Conservation (phyloP, 2,113 vertebrate species). For the Acanthisitta chloris region DNA sequence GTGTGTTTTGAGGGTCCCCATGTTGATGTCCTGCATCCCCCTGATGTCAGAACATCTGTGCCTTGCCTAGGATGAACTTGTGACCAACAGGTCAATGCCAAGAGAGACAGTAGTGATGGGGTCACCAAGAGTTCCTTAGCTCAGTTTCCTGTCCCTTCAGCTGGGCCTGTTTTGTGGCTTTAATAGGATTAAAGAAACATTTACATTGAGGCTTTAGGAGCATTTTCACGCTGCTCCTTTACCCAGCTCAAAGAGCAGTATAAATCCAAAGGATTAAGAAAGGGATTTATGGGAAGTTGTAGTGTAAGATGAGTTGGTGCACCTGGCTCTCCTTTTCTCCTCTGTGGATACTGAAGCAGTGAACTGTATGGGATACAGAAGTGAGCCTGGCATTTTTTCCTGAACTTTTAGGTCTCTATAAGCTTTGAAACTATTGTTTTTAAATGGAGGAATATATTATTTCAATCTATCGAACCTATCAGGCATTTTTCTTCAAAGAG, state of each 20-base stretch:
- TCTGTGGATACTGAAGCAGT: not conserved
- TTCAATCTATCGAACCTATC: not conserved
- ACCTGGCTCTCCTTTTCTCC: slow-evolving; percentile 27
- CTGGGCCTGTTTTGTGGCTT: slow-evolving; percentile 59
- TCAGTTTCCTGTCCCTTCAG: slow-evolving; percentile 59
- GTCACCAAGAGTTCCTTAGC: slow-evolving; percentile 46
- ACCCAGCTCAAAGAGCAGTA: slow-evolving; percentile 41
- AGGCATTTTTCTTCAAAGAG: not conserved
- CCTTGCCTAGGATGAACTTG: not conserved
- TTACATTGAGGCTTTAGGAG: slow-evolving; percentile 58
- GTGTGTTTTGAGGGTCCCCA: not conserved
- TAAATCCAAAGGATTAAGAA: slow-evolving; percentile 46
- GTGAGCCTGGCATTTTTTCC: not conserved
- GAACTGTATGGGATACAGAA: not conserved
- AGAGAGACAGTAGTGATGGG: not conserved
- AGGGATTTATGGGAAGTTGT: slow-evolving; percentile 30
- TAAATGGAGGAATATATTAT: not conserved
- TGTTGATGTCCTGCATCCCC: not conserved
- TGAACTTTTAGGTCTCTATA: not conserved
- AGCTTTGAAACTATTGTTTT: not conserved
- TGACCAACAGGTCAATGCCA: slow-evolving; percentile 8
- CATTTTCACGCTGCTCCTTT: slow-evolving; percentile 55
- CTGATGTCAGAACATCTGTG: not conserved
- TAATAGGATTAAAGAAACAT: slow-evolving; percentile 68
- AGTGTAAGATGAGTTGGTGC: slow-evolving; percentile 40